Conservation (phyloP, 1,140 invertebrate genomes). For the Latrodectus geometricus region DNA sequence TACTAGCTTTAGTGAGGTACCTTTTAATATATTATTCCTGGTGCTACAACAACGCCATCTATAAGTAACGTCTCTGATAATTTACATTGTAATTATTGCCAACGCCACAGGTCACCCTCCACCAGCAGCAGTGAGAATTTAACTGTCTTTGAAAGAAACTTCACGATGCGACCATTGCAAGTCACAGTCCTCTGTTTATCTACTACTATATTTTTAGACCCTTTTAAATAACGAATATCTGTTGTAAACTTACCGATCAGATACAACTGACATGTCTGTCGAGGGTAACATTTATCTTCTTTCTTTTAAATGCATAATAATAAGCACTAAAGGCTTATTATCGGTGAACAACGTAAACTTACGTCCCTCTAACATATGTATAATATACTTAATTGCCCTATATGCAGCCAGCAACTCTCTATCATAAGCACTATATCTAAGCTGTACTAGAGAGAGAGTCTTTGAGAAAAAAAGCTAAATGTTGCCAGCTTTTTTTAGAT, state of each 20-base stretch:
- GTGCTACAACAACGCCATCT: too few species aligned
- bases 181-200: too few species aligned
- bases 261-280: slow-evolving; percentile 9
- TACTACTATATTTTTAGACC: too few species aligned
- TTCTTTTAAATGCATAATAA: slow-evolving; percentile 58
- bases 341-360: slow-evolving; percentile 65
- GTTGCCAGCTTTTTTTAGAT: slow-evolving; percentile 18
- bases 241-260: slow-evolving; percentile 69
- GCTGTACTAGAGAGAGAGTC: slow-evolving; percentile 17
- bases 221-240: slow-evolving; percentile 66
- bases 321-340: slow-evolving; percentile 65
- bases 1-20: too few species aligned
- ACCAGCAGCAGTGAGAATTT: too few species aligned
- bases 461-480: slow-evolving; percentile 38
- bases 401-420: slow-evolving; percentile 63
- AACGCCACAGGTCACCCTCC: too few species aligned
- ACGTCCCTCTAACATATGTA: slow-evolving; percentile 65
- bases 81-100: too few species aligned
- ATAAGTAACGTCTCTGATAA: too few species aligned
- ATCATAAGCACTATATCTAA: slow-evolving; percentile 59
- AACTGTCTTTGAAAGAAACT: too few species aligned
- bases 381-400: slow-evolving; percentile 65
- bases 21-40: too few species aligned
- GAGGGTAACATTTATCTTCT: slow-evolving; percentile 52
- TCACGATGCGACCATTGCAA: too few species aligned